These are phyloP conservation scores for Anser brachyrhynchus DNA, from an alignment of 2,113 vertebrate species.

Conservation along the genomic window DNA sequence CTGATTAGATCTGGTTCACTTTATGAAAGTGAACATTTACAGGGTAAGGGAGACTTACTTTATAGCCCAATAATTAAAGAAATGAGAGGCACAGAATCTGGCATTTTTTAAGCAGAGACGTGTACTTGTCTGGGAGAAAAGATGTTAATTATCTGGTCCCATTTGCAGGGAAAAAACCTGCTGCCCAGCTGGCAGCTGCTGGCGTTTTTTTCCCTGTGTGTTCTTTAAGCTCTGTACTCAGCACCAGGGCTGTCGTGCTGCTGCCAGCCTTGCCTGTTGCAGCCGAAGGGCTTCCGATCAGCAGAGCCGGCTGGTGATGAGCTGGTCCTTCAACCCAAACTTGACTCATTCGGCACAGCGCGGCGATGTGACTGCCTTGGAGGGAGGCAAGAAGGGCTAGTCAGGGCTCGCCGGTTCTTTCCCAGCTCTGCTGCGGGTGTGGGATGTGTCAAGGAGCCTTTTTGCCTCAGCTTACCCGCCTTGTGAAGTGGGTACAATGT, in stretches of 20 bases:
- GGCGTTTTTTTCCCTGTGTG: background rate
- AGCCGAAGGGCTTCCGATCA: conserved; percentile 15
- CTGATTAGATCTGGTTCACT: background rate
- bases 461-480: conserved; percentile 35
- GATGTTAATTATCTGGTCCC: background rate
- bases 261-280: background rate
- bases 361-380: background rate
- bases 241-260: conserved; percentile 15
- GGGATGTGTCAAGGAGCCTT: background rate
- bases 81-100: background rate
- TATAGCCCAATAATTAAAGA: background rate
- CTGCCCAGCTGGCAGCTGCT: background rate
- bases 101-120: background rate
- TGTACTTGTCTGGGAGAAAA: background rate
- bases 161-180: background rate
- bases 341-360: background rate
- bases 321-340: background rate
- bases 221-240: conserved; percentile 18
- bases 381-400: background rate
- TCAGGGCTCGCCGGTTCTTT: background rate
- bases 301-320: background rate
- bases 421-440: background rate
- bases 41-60: background rate
- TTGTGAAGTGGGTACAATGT: background rate
- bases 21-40: background rate